A percentile compares a stretch with the other conserved stretches of the same genome.
Evolutionary conservation across 2,888 invertebrate genomes (phyloP).

Genomic region (Ligdia adustata): DNA sequence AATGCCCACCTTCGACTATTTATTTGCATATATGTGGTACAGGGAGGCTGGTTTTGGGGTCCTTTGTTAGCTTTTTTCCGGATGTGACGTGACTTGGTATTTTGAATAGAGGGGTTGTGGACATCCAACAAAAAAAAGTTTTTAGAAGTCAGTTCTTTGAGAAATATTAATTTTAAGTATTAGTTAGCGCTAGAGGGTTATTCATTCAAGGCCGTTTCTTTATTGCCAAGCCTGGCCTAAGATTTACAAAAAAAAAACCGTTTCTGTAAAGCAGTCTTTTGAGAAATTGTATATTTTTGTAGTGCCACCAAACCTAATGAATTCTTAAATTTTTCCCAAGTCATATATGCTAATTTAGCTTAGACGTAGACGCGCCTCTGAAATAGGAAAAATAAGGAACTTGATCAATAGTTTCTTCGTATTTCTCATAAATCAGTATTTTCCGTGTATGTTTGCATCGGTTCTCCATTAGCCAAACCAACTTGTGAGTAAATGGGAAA

Average conservation of each 20-base stretch:
- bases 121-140: too few species aligned
- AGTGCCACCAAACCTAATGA: too few species aligned
- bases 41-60: neutral
- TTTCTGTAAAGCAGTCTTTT: too few species aligned
- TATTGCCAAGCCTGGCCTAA: too few species aligned
- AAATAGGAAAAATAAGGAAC: neutral
- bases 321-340: too few species aligned
- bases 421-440: constrained; percentile 35
- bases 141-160: neutral
- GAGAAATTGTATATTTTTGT: too few species aligned
- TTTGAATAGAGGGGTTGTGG: neutral
- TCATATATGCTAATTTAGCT: too few species aligned
- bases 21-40: constrained; percentile 10
- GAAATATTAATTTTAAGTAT: neutral
- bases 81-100: constrained; percentile 1
- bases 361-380: too few species aligned
- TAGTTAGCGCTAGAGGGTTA: too few species aligned
- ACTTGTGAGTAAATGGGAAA: constrained; percentile 55
- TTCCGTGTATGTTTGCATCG: constrained; percentile 34
- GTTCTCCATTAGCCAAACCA: constrained; percentile 51
- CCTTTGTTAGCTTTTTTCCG: constrained; percentile 6
- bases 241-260: too few species aligned
- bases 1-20: constrained; percentile 29
- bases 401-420: neutral
- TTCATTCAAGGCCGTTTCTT: too few species aligned